Conservation (phyloP, 2,797 vertebrate genomes). For the Vireo griseus region DNA sequence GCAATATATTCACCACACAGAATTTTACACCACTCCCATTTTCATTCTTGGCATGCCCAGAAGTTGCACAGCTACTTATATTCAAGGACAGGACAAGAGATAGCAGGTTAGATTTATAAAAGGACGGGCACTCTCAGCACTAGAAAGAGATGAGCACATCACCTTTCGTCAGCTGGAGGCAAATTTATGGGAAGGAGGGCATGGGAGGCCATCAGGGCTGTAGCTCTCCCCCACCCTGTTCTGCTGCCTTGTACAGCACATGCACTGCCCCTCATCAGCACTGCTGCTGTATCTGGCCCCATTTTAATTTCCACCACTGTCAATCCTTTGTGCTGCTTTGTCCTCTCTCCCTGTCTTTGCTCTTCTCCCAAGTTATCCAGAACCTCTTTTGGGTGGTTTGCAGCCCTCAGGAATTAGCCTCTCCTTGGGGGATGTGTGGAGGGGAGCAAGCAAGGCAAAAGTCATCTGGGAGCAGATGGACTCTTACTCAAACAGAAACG, state of each 20-base stretch:
- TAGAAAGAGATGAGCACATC: not conserved
- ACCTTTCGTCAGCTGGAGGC: not conserved
- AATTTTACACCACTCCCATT: not conserved
- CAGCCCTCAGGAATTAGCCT: not conserved
- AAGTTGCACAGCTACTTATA: not conserved
- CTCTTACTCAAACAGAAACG: not conserved
- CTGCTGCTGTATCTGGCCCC: accelerated
- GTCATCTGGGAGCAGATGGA: not conserved
- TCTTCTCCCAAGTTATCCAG: not conserved
- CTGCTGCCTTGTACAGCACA: accelerated
- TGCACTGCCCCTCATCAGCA: not conserved
- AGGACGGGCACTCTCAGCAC: not conserved
- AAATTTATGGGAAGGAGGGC: not conserved
- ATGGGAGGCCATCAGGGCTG: not conserved
- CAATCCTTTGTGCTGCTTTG: not conserved
- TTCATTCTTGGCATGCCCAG: not conserved
- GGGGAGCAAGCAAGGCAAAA: not conserved
- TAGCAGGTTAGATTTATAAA: not conserved
- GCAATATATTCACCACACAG: not conserved
- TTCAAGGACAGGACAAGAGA: not conserved
- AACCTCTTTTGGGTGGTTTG: accelerated
- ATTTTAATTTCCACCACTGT: not conserved
- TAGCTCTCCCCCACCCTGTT: accelerated
- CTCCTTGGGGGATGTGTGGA: not conserved
- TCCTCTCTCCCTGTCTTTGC: not conserved